These are phyloP conservation scores for Boloria euphrosyne DNA, from an alignment of 2,888 invertebrate species.

Conservation along the genomic window DNA sequence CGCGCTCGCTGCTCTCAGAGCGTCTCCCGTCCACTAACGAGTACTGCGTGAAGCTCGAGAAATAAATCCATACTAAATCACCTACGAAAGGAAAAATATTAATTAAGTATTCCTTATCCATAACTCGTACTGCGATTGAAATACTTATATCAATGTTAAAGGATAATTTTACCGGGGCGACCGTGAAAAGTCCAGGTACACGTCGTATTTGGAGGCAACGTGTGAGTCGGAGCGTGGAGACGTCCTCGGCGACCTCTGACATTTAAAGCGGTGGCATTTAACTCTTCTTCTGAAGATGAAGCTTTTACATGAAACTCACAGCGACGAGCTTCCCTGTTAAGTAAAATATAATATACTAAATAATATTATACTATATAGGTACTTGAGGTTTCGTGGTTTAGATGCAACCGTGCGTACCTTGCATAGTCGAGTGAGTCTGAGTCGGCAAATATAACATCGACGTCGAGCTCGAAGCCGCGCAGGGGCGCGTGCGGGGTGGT, in stretches of 20 bases:
- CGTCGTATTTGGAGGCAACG: constrained; percentile 92
- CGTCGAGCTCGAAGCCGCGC: constrained; percentile 90
- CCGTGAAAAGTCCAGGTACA: constrained; percentile 94
- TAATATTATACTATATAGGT: not conserved
- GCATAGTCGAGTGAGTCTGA: constrained; percentile 93
- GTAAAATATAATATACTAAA: not conserved
- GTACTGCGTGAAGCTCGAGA: constrained; percentile 91
- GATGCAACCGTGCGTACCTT: constrained; percentile 61
- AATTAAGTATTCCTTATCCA: too few relatives aligned
- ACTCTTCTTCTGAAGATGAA: constrained; percentile 84
- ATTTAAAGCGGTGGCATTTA: constrained; percentile 57
- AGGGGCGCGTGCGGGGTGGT: constrained; percentile 84
- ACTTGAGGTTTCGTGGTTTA: not conserved
- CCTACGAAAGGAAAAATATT: constrained; percentile 55
- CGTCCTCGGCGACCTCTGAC: constrained; percentile 86
- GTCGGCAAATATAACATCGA: constrained; percentile 94
- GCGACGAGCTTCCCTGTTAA: constrained; percentile 74
- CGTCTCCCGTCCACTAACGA: constrained; percentile 82
- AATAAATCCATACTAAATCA: constrained; percentile 93
- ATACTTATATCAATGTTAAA: not conserved
- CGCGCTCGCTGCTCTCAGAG: constrained; percentile 81
- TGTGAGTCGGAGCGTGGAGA: constrained; percentile 90
- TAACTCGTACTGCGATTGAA: not conserved
- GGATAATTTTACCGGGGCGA: constrained; percentile 75
- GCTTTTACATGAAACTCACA: constrained; percentile 91